Evolutionary conservation across 1,140 invertebrate genomes (phyloP), one percentile per base, ranked within the genome.

Genomic region (Teleopsis dalmanni): DNA sequence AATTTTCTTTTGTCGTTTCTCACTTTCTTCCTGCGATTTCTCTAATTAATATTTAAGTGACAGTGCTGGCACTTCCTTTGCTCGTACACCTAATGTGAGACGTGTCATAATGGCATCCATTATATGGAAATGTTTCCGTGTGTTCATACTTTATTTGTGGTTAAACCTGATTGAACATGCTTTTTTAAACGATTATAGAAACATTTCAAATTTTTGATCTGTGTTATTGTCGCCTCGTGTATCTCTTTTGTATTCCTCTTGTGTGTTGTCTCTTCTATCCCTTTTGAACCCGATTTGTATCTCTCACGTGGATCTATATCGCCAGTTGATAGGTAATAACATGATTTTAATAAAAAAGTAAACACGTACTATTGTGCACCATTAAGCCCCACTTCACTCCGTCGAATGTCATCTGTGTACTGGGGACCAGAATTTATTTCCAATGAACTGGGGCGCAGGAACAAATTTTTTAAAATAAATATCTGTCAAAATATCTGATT

Each of bases 151-250:
- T 68, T 64, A 41, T 57, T 65, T 27, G 72, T 52, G 2, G 43
- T 37, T n/a, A 54, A 14, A 1, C 73, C 71, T 9, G 65, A 60
- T 43, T 73, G 67, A 53, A 75, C 72, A 29, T 74, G 73, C 48
- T 76, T 72, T 56, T 76, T 77, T 38, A 77, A 71, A 3, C 75
- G 72, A 62, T 77, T 76, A 54, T 77, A 77, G 21, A 77, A 68
- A 54, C 76, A 77, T 58, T 77, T 77, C 1, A 77, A 57, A 55
- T 77, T 77, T 43, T 76, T 72, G 23, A 77, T 76, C 42, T 75
- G 64, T 8, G 76, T 77, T 29, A 75, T 77, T 23, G 77, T 77
- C 55, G 76, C 76, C 53, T 77, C 76, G n/a, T n/a, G n/a, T n/a
- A n/a, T n/a, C n/a, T n/a, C n/a, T n/a, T n/a, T n/a, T n/a, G n/a